A percentile compares a stretch with the other conserved stretches of the same genome.
phyloP scores from a whole-genome alignment of 2,113 vertebrate species.

The Bothrops jararaca region DNA sequence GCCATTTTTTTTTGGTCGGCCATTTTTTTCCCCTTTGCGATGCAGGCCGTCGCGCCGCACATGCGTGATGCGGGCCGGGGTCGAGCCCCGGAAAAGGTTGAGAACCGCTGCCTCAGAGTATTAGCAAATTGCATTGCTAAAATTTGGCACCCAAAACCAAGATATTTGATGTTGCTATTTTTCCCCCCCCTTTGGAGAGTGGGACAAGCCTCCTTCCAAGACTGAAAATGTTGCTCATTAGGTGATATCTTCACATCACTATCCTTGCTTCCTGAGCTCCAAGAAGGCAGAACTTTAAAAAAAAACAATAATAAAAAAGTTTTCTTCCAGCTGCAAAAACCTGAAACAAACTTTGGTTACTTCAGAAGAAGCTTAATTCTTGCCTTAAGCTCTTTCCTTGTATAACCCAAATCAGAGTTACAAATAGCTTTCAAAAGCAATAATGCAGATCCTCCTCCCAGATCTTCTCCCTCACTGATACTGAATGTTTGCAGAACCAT shows the following conservation, averaged over 20 bases:
- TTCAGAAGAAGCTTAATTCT: background rate
- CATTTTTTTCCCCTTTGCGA: too few species aligned
- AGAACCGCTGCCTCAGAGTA: background rate
- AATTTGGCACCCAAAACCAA: background rate
- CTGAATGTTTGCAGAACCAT: background rate
- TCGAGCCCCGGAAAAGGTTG: too few species aligned
- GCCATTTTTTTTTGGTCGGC: too few species aligned
- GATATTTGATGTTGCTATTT: background rate
- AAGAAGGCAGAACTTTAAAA: background rate
- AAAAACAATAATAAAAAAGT: background rate
- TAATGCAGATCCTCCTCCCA: background rate
- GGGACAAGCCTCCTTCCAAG: background rate
- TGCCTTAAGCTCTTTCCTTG: background rate
- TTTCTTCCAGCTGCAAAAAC: background rate
- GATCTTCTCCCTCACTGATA: background rate
- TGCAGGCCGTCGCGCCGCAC: too few species aligned
- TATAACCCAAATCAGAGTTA: background rate
- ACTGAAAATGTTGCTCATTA: background rate
- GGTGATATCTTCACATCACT: background rate
- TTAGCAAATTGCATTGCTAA: background rate
- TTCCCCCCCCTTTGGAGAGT: background rate
- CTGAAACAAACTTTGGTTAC: background rate
- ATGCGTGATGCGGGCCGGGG: too few species aligned
- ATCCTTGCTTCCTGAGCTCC: background rate
- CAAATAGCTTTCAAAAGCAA: background rate